Percentiles rank a stretch among this genome's conserved stretches.
Conservation (phyloP, 2,888 invertebrate species). For the Watsonalla binaria region DNA sequence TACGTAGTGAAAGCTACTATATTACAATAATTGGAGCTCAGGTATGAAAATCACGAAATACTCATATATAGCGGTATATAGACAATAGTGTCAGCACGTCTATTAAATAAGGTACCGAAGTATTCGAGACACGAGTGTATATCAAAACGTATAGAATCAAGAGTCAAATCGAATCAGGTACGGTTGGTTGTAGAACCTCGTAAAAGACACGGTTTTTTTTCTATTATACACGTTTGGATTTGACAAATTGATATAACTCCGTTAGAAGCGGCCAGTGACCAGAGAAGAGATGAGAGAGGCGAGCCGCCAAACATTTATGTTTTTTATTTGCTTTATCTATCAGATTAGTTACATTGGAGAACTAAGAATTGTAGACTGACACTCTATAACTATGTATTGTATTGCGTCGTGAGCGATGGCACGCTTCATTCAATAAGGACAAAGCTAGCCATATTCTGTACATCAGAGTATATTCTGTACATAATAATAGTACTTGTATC, state of each 20-base stretch:
- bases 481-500: background rate
- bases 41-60: background rate
- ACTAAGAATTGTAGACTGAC: background rate
- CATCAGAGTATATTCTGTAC: background rate
- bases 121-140: constrained; percentile 22
- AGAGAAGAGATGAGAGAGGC: background rate
- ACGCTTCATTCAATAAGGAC: background rate
- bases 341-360: too few relatives aligned
- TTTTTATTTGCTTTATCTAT: background rate
- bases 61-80: background rate
- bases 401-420: background rate
- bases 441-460: background rate
- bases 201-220: background rate
- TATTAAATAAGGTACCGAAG: background rate
- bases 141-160: constrained; percentile 16
- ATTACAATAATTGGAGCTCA: background rate
- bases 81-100: background rate
- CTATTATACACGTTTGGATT: background rate
- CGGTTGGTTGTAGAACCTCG: constrained; percentile 7
- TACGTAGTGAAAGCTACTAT: background rate
- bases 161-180: background rate
- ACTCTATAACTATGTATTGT: background rate
- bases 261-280: background rate
- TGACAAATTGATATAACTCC: background rate
- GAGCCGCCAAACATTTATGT: background rate